phyloP scores from a whole-genome alignment of 2,888 invertebrate species.

The Drosophila multiciliata region DNA sequence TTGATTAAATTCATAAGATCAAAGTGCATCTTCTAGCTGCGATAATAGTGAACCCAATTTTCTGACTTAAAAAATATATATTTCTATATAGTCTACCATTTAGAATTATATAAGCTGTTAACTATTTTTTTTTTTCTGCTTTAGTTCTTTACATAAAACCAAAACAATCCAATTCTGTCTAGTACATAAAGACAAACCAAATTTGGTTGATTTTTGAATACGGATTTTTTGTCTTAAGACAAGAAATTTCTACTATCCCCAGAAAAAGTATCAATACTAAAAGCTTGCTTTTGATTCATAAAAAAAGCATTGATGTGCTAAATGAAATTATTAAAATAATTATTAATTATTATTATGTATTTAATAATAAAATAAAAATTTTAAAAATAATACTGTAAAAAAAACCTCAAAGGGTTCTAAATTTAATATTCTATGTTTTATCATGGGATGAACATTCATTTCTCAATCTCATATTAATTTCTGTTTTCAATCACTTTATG shows the following conservation, averaged over 20 bases:
- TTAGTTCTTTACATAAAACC: neutral
- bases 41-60: neutral
- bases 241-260: too few relatives aligned
- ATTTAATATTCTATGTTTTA: neutral
- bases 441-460: neutral
- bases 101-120: too few relatives aligned
- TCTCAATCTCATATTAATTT: neutral
- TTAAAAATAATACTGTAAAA: too few relatives aligned
- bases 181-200: neutral
- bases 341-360: too few relatives aligned
- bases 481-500: neutral
- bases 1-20: neutral
- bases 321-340: too few relatives aligned
- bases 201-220: neutral
- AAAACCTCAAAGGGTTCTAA: too few relatives aligned
- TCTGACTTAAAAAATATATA: neutral
- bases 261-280: too few relatives aligned
- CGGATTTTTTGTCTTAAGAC: too few relatives aligned
- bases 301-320: too few relatives aligned
- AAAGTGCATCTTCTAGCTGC: neutral
- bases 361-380: too few relatives aligned
- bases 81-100: too few relatives aligned
- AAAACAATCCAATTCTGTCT: neutral
- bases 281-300: too few relatives aligned
- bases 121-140: neutral